A percentile compares a stretch with the other conserved stretches of the same genome.
These are phyloP conservation scores for Frieseomelitta varia DNA, from an alignment of 1,140 invertebrate species.

Conservation along the genomic window DNA sequence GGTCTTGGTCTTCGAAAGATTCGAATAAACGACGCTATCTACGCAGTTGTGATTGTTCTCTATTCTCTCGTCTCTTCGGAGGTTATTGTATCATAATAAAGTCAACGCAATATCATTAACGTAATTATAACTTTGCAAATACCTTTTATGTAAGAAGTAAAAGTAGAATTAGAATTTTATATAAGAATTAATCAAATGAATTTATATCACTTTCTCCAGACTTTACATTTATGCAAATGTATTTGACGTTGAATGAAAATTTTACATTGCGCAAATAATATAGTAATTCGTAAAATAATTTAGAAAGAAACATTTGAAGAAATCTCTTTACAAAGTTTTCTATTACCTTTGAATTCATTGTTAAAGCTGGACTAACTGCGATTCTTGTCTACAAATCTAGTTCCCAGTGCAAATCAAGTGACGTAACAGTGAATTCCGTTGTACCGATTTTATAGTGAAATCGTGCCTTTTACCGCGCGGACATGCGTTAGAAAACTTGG, in stretches of 20 bases:
- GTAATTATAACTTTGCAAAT: not conserved
- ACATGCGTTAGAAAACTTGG: not conserved
- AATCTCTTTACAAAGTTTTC: not conserved
- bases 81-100: not conserved
- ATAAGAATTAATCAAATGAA: no score
- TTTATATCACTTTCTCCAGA: not conserved
- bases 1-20: constrained; percentile 28
- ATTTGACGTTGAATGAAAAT: not conserved
- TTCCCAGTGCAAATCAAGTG: not conserved
- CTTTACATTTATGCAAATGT: not conserved
- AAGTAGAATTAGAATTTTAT: no score
- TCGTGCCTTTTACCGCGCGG: constrained; percentile 16
- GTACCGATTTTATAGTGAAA: constrained; percentile 46
- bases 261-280: not conserved
- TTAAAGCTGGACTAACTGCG: not conserved
- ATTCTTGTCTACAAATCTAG: not conserved
- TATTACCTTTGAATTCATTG: not conserved
- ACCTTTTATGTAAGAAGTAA: not conserved
- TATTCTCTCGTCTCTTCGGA: no score
- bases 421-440: constrained; percentile 40
- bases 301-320: not conserved
- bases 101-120: not conserved
- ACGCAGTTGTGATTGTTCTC: no score
- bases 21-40: not conserved
- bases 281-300: not conserved